Evolutionary conservation across 2,888 invertebrate species (phyloP), one percentile per base, ranked within the genome.

Genomic region (Dynastes maya): DNA sequence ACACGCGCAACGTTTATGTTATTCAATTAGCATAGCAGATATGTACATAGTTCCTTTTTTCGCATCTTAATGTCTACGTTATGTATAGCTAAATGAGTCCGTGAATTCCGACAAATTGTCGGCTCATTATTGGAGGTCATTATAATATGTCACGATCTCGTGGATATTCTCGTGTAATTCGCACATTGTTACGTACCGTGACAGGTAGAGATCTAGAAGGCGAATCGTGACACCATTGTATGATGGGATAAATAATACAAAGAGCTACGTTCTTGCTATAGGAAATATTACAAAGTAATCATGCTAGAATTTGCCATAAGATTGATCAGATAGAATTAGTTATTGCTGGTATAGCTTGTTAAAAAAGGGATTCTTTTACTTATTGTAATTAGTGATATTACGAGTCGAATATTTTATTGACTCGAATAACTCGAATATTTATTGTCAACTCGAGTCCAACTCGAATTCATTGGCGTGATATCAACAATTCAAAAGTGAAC

Each of bases 21-120:
- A 32, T 63, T 63, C 63, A 32, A 63, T 63, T 63, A 63, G 63
- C 32, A 63, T 63, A 13, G 11, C n/a, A 37, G 32, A 37, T 37
- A 37, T 37, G 32, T 37, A 32, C 27, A 29, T 32, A 32, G 63
- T 63, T 29, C 32, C 4, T 63, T 63, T 55, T 5, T 55, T 16
- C 63, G 29, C 29, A 61, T 61, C 61, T 37, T 22, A 27, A 22
- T 27, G 27, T 61, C 3, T 1, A 5, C n/a, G 53, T 53, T 61
- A 29, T 27, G 1, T 9, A 11, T n/a, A 29, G 8, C 11, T 27
- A 27, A 11, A 27, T 16, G 27, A 1, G 61, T 4, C 61, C 1
- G 61, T 8, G 29, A 9, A 11, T 55, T 16, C 16, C 16, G 16
- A 55, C 16, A 55, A 55, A 55, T 55, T 55, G 55, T 13, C 16